These are phyloP conservation scores for Campylomormyrus numenius DNA, from an alignment of 2,113 vertebrate species.

Conservation along the genomic window DNA sequence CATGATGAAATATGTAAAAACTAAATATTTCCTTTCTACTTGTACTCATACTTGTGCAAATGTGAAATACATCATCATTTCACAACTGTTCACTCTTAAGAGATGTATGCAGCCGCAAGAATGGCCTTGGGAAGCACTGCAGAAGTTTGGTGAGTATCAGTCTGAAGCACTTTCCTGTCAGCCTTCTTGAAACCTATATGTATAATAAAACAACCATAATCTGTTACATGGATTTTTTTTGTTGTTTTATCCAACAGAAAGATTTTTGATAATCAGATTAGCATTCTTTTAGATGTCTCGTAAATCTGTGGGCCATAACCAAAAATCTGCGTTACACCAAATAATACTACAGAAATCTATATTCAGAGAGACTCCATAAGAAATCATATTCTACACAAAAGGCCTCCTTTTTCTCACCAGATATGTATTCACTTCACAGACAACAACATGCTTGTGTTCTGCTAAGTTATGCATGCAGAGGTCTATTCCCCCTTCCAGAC, in stretches of 20 bases:
- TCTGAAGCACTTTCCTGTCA: background rate
- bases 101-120: background rate
- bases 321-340: background rate
- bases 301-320: background rate
- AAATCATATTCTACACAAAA: background rate
- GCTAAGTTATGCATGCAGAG: background rate
- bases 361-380: background rate
- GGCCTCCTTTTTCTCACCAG: background rate
- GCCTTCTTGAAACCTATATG: background rate
- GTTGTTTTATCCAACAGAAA: background rate
- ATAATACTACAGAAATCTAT: background rate
- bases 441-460: background rate
- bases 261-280: background rate
- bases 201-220: background rate
- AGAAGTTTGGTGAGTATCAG: background rate
- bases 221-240: background rate
- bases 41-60: background rate
- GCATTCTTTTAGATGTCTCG: background rate
- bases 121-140: background rate
- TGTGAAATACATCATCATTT: background rate
- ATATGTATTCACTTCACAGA: background rate
- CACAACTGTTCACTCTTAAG: background rate
- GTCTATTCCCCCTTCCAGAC: background rate
- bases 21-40: background rate
- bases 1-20: background rate